Evolutionary conservation across 2,113 vertebrate genomes (phyloP), one percentile per base, ranked within the genome.

Genomic region (Pan paniscus): DNA sequence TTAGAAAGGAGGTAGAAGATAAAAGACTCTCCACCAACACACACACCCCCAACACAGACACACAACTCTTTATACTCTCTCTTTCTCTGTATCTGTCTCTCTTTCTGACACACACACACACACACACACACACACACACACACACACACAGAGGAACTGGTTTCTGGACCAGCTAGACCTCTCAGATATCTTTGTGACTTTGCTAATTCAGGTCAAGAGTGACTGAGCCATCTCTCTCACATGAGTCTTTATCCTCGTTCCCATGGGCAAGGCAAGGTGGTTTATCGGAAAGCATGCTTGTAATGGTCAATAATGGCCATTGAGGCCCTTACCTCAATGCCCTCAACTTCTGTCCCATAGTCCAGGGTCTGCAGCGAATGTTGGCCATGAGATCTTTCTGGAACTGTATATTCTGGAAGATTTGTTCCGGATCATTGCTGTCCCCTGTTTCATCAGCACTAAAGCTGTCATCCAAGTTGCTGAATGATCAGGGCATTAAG

Each of bases 351-450:
- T 99, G 99, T 87, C 99, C 99, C 99, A 99, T 99, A 1, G 99
- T 99, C 99, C 99, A 99, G 0, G 99, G 99, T 96, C 99, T 98
- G 97, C 99, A 99, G 85, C 99, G 99, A 92, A 99, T 99, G 92
- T 99, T 99, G 90, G 99, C 99, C 89, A 99, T 99, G 55, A 99
- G 99, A 89, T 99, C 99, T 93, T 99, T 99, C 98, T 99, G 99
- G 96, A 99, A 99, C 98, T 99, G 99, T 97, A 99, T 99, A 96
- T 99, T 99, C 99, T 99, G 99, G 95, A 99, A 99, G 98, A 99
- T 99, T 93, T 99, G 99, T 97, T 99, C 99, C 0, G 99, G 99
- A 95, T 99, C 99, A 3, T 98, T 99, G 98, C 99, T 99, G 95
- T 99, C 99, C 75, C 98, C 98, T 6, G 98, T 98, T 82, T 99